Percentiles rank a stretch among this genome's conserved stretches.
Evolutionary conservation across 2,888 invertebrate species (phyloP).

Genomic region (Pecten maximus): DNA sequence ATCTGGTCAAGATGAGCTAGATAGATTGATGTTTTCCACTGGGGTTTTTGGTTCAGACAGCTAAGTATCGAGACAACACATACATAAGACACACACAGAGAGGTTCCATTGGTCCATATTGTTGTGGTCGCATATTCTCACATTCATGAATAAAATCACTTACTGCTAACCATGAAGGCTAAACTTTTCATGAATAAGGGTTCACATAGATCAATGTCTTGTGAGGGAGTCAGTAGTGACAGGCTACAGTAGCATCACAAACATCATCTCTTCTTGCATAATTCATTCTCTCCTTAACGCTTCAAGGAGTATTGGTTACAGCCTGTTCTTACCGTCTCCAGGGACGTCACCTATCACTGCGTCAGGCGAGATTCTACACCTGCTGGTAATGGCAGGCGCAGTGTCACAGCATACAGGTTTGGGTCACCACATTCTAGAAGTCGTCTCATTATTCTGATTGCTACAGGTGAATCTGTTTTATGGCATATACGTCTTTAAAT

Average conservation of each 20-base stretch:
- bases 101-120: not conserved
- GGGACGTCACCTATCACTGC: not conserved
- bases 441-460: not conserved
- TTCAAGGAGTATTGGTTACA: not conserved
- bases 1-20: not conserved
- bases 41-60: not conserved
- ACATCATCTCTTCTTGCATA: not conserved
- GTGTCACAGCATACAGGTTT: not conserved
- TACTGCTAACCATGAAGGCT: not conserved
- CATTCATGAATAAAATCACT: constrained; percentile 19
- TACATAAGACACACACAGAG: not conserved
- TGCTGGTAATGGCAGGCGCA: not conserved
- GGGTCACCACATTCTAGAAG: not conserved
- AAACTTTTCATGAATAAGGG: constrained; percentile 23
- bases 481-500: not conserved
- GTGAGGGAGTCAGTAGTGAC: not conserved
- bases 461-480: not conserved
- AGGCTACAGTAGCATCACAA: not conserved
- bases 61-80: not conserved
- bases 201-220: not conserved
- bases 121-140: not conserved
- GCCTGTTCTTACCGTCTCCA: not conserved
- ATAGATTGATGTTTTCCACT: not conserved
- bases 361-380: not conserved
- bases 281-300: not conserved